These are phyloP conservation scores for Trematomus loennbergii DNA, from an alignment of 2,113 vertebrate species.

Conservation along the genomic window DNA sequence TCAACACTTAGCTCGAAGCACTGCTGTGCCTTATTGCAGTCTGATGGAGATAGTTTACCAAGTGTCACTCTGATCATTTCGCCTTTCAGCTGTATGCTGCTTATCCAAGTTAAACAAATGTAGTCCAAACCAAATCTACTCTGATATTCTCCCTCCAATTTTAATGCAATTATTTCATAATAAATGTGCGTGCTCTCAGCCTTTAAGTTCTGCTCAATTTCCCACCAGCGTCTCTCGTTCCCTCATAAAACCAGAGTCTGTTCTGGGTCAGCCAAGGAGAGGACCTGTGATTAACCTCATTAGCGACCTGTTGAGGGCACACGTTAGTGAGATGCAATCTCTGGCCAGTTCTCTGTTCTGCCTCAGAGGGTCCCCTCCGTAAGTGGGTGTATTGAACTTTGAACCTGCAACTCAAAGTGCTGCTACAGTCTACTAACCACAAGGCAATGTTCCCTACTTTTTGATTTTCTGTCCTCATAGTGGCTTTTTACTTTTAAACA, in stretches of 20 bases:
- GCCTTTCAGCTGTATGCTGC: slow-evolving; percentile 2
- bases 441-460: not conserved
- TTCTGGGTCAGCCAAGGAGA: slow-evolving; percentile 76
- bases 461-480: not conserved
- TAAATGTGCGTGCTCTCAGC: slow-evolving; percentile 48
- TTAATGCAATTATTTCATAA: slow-evolving; percentile 41
- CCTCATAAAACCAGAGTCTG: slow-evolving; percentile 73
- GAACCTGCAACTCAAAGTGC: not conserved
- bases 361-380: slow-evolving; percentile 49
- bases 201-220: slow-evolving; percentile 67
- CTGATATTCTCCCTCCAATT: slow-evolving; percentile 11
- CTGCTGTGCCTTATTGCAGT: not conserved
- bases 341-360: slow-evolving; percentile 47
- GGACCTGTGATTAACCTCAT: slow-evolving; percentile 74
- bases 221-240: slow-evolving; percentile 45
- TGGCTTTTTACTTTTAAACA: slow-evolving; percentile 12
- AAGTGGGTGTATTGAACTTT: slow-evolving; percentile 42
- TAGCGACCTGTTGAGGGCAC: slow-evolving; percentile 78
- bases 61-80: not conserved
- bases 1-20: not conserved
- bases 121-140: slow-evolving; percentile 9
- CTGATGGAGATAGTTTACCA: not conserved
- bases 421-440: not conserved
- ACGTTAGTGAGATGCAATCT: slow-evolving; percentile 77
- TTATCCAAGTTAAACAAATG: slow-evolving; percentile 2